A percentile compares a stretch with the other conserved stretches of the same genome.
Evolutionary conservation across 2,888 invertebrate genomes (phyloP).

Genomic region (Merodon equestris): DNA sequence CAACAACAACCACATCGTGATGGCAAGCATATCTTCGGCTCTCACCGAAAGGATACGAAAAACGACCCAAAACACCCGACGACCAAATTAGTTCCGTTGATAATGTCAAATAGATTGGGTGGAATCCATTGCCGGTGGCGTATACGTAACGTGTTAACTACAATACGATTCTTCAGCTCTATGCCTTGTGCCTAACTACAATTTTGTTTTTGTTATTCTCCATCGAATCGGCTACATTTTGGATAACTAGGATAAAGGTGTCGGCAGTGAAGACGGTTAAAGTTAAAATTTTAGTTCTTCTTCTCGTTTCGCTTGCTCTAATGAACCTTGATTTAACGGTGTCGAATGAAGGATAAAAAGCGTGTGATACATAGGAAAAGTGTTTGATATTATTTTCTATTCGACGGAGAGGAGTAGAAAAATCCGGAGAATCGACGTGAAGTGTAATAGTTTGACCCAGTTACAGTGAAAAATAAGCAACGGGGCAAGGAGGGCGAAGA

Average conservation of each 20-base stretch:
- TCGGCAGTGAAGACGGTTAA: neutral
- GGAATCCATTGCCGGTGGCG: conserved; percentile 64
- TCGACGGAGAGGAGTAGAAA: too few relatives aligned
- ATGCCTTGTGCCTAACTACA: neutral
- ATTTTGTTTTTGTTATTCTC: neutral
- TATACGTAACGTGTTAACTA: conserved; percentile 56
- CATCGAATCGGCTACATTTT: too few relatives aligned
- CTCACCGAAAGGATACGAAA: conserved; percentile 33
- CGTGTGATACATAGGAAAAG: conserved; percentile 27
- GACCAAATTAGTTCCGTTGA: conserved; percentile 69
- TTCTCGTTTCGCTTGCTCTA: too few relatives aligned
- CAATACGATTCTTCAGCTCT: conserved; percentile 19
- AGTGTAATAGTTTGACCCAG: conserved; percentile 69
- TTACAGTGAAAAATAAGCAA: conserved; percentile 62
- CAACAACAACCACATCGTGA: conserved; percentile 30
- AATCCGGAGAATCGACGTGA: conserved; percentile 51
- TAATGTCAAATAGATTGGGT: conserved; percentile 69
- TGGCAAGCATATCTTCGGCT: conserved; percentile 24
- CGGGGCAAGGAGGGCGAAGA: conserved; percentile 11
- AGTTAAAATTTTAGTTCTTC: too few relatives aligned
- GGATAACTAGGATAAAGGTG: conserved; percentile 7
- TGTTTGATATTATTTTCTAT: conserved; percentile 29
- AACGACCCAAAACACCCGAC: conserved; percentile 62
- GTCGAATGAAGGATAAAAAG: conserved; percentile 22
- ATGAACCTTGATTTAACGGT: conserved; percentile 13